phyloP scores from a whole-genome alignment of 2,888 invertebrate species.

The Vannuccia rotundouncinata region DNA sequence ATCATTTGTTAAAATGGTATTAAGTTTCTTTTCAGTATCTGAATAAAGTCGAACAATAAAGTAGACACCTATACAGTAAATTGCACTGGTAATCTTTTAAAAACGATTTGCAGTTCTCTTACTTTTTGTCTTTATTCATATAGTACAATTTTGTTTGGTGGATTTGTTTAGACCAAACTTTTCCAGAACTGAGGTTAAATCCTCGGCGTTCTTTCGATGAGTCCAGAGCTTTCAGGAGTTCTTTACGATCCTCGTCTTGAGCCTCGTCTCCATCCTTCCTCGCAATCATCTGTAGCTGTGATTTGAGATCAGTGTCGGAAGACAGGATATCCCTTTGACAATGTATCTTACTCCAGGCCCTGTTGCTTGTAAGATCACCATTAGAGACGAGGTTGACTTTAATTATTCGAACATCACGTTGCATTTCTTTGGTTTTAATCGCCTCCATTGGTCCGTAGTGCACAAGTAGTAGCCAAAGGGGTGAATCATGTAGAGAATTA shows the following conservation, averaged over 20 bases:
- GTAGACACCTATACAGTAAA: no score
- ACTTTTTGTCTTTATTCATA: background rate
- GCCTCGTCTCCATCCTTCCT: background rate
- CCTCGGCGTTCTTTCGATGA: background rate
- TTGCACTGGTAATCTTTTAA: no score
- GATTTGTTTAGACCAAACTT: background rate
- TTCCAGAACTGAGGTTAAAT: background rate
- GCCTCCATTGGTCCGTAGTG: slow-evolving; percentile 15
- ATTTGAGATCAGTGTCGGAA: background rate
- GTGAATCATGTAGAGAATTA: background rate
- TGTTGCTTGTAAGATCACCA: background rate
- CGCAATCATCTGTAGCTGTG: background rate
- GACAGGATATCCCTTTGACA: background rate
- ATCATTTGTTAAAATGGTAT: no score
- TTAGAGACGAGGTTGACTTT: background rate
- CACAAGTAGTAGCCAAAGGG: background rate
- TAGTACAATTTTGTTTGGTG: background rate
- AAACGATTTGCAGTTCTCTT: no score
- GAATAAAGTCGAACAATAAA: no score
- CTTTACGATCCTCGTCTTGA: background rate
- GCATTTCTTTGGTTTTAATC: background rate
- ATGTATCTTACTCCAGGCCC: slow-evolving; percentile 4
- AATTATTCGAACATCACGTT: background rate
- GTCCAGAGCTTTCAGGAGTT: background rate
- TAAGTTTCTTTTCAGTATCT: no score